Evolutionary conservation across 2,888 invertebrate genomes (phyloP).

Genomic region (Tineola bisselliella): DNA sequence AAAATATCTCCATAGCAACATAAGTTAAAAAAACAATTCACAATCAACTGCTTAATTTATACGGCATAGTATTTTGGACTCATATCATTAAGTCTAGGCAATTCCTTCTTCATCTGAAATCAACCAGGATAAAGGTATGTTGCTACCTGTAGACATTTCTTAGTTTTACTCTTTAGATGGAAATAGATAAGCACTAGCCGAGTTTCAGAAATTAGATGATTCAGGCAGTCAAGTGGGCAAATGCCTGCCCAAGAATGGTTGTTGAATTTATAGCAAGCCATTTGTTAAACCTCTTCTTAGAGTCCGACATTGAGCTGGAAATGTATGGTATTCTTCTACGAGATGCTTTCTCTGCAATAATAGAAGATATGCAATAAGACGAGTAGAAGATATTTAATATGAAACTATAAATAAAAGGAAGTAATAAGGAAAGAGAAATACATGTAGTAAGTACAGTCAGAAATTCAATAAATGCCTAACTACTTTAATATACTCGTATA

Average conservation of each 20-base stretch:
- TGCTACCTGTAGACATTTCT: too few relatives aligned
- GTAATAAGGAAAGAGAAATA: not conserved
- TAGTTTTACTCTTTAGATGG: too few relatives aligned
- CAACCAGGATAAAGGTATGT: too few relatives aligned
- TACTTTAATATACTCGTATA: too few relatives aligned
- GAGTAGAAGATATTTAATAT: not conserved
- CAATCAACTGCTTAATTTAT: too few relatives aligned
- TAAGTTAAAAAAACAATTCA: too few relatives aligned
- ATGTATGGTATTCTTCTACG: conserved; percentile 28
- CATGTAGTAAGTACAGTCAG: too few relatives aligned
- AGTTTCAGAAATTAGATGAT: conserved; percentile 30
- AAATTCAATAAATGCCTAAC: too few relatives aligned
- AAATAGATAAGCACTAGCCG: conserved; percentile 15
- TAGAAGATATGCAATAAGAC: not conserved
- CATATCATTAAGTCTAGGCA: too few relatives aligned
- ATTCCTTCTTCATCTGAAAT: too few relatives aligned
- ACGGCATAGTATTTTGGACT: too few relatives aligned
- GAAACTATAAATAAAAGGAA: not conserved
- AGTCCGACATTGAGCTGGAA: conserved; percentile 29
- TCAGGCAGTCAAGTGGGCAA: conserved; percentile 40
- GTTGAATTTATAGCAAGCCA: conserved; percentile 40
- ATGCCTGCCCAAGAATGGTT: conserved; percentile 43
- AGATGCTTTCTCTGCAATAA: conserved; percentile 15
- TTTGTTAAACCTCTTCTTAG: conserved; percentile 33
- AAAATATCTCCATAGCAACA: too few relatives aligned